Conservation (phyloP, 2,888 invertebrate genomes). For the Macropis europaea region DNA sequence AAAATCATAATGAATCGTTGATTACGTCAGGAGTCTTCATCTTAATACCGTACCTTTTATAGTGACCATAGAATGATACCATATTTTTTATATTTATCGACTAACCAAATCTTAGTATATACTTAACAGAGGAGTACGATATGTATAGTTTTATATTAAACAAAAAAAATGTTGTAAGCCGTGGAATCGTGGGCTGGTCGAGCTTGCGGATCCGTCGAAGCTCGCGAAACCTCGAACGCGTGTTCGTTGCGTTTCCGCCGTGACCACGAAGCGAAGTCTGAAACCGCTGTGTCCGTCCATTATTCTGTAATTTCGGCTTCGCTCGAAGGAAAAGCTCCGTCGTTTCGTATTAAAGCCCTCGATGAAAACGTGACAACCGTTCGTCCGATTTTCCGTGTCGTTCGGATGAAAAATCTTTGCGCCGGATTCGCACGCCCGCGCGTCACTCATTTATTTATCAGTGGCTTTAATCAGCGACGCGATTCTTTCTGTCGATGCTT, state of each 20-base stretch:
- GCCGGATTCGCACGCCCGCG: no score
- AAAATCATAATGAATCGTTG: background rate
- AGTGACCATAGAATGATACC: slow-evolving; percentile 36
- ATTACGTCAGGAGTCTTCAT: slow-evolving; percentile 4
- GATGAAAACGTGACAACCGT: no score
- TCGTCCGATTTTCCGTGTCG: no score
- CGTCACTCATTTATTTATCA: slow-evolving; percentile 19
- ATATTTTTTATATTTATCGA: slow-evolving; percentile 65
- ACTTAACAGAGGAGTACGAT: slow-evolving; percentile 37
- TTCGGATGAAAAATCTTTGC: no score
- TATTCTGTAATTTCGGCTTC: slow-evolving; percentile 31
- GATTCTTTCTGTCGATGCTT: slow-evolving; percentile 42
- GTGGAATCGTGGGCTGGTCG: slow-evolving; percentile 18
- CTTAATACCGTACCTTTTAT: slow-evolving; percentile 35
- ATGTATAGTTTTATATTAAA: slow-evolving; percentile 48
- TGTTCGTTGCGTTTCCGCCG: slow-evolving; percentile 12
- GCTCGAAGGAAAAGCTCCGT: slow-evolving; percentile 26
- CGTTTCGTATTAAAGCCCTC: slow-evolving; percentile 12
- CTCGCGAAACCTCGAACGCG: slow-evolving; percentile 3
- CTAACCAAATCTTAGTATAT: slow-evolving; percentile 72
- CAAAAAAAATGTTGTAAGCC: slow-evolving; percentile 21
- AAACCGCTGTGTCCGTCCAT: slow-evolving; percentile 41
- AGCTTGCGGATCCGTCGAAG: slow-evolving; percentile 4
- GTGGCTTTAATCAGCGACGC: slow-evolving; percentile 31
- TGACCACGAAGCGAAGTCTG: background rate